Conservation (phyloP, 1,140 invertebrate species). For the Lepidurus arcticus region DNA sequence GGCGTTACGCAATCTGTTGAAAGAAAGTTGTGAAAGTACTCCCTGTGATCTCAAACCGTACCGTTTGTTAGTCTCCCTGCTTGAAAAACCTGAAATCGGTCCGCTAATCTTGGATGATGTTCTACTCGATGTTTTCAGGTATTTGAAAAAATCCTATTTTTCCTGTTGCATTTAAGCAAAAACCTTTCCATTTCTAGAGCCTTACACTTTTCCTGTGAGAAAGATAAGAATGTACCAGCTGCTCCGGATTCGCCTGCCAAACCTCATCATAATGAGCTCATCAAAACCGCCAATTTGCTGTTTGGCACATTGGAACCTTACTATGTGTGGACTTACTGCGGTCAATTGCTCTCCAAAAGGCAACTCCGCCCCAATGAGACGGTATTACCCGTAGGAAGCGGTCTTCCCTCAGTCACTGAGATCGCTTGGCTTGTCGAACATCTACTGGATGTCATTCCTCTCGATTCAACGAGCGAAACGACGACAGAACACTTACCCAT, state of each 20-base stretch:
- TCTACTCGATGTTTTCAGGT: conserved; percentile 77
- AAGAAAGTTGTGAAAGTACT: conserved; percentile 52
- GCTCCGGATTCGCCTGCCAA: not conserved
- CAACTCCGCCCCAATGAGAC: not conserved
- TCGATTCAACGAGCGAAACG: conserved; percentile 72
- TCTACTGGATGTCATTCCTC: conserved; percentile 67
- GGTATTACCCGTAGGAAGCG: conserved; percentile 40
- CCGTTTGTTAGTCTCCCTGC: conserved; percentile 73
- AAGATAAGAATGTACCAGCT: conserved; percentile 16
- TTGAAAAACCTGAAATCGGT: conserved; percentile 86
- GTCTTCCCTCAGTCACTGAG: conserved; percentile 44
- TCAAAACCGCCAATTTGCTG: conserved; percentile 78
- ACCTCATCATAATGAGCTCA: conserved; percentile 43
- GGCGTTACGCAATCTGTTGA: conserved; percentile 57
- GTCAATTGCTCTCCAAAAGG: conserved; percentile 28
- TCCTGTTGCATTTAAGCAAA: not conserved
- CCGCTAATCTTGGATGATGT: conserved; percentile 77
- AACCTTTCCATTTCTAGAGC: conserved; percentile 44
- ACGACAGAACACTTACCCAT: conserved; percentile 72
- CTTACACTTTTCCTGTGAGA: conserved; percentile 49
- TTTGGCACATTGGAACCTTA: conserved; percentile 77
- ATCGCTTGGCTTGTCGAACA: conserved; percentile 68
- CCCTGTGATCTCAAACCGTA: conserved; percentile 71
- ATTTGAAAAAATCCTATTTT: conserved; percentile 29
- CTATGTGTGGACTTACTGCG: conserved; percentile 75